Evolutionary conservation across 2,113 vertebrate species (phyloP).

Genomic region (Pagrus major): DNA sequence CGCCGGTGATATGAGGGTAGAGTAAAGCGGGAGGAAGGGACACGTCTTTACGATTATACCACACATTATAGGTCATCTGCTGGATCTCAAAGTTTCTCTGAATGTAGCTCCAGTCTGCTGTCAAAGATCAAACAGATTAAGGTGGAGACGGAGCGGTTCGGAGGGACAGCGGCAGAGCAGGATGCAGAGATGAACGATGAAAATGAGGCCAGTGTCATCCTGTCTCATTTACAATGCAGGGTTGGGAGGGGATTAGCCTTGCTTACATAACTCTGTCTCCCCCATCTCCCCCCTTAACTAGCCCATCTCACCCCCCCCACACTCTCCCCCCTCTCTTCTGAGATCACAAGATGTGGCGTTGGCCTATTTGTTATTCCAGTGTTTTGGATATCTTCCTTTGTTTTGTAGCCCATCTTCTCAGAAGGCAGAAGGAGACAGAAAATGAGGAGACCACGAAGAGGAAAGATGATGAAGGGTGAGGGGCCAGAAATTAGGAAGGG

Average conservation of each 20-base stretch:
- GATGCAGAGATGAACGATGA: conserved; percentile 58
- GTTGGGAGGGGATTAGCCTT: conserved; percentile 76
- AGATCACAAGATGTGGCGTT: conserved; percentile 49
- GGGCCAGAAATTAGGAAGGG: conserved; percentile 1
- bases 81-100: conserved; percentile 4
- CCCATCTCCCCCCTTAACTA: conserved; percentile 43
- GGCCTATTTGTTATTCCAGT: conserved; percentile 53
- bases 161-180: conserved; percentile 28
- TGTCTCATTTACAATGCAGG: conserved; percentile 72
- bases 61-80: conserved; percentile 28
- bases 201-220: conserved; percentile 74
- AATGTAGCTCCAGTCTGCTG: conserved; percentile 21
- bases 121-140: conserved; percentile 57
- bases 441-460: not conserved
- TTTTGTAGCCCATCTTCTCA: conserved; percentile 17
- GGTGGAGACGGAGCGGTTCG: conserved; percentile 35
- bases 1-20: conserved; percentile 37
- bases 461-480: conserved; percentile 12
- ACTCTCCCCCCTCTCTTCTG: conserved; percentile 14
- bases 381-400: not conserved
- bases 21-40: not conserved
- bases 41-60: conserved; percentile 18
- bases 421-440: conserved; percentile 6
- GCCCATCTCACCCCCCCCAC: conserved; percentile 34
- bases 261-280: conserved; percentile 75